These are phyloP conservation scores for Patagioenas fasciata DNA, from an alignment of 2,113 vertebrate species.

Conservation along the genomic window DNA sequence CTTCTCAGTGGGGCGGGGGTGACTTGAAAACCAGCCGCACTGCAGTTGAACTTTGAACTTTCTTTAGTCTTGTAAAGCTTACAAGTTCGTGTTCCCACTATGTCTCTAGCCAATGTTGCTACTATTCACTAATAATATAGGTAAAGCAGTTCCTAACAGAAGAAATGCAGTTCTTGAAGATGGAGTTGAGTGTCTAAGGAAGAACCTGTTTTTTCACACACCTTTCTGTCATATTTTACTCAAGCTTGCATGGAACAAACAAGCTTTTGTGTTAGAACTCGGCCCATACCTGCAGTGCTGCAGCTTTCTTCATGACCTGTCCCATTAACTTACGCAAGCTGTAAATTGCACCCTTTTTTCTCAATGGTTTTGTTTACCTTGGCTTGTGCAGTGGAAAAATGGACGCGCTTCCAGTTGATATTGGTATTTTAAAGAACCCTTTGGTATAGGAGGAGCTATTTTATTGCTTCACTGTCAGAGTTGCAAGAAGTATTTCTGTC, in stretches of 20 bases:
- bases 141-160: neutral
- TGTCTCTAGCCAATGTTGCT: neutral
- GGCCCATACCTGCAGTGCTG: accelerated
- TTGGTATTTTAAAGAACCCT: neutral
- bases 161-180: neutral
- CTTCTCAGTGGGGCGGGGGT: neutral
- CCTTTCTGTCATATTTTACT: neutral
- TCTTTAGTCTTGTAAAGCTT: neutral
- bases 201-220: neutral
- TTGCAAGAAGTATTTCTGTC: neutral
- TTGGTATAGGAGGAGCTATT: neutral
- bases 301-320: neutral
- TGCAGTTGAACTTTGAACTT: neutral
- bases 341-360: neutral
- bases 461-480: neutral
- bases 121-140: neutral
- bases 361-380: neutral
- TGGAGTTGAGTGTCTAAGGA: neutral
- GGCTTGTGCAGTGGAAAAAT: neutral
- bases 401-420: neutral
- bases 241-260: accelerated
- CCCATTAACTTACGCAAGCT: neutral
- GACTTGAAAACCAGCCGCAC: neutral
- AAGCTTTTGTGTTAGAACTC: neutral
- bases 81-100: neutral